A percentile compares a stretch with the other conserved stretches of the same genome.
Conservation (phyloP, 2,113 vertebrate species). For the Dolichotis patagonum region DNA sequence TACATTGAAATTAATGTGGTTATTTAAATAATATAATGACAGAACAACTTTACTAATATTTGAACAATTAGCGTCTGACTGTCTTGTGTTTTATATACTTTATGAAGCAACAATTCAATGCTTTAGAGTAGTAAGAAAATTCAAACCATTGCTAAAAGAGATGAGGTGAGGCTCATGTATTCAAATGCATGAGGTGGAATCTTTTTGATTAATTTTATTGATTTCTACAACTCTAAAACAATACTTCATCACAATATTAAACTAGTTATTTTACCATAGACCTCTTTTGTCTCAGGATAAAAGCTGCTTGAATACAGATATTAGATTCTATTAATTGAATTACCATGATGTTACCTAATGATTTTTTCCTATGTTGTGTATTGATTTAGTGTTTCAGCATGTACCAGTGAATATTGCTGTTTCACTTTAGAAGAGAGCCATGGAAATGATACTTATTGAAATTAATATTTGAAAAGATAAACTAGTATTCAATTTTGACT, state of each 20-base stretch:
- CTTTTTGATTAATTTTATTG: background rate
- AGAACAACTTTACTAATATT: constrained; percentile 3
- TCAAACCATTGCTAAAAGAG: background rate
- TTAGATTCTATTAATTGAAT: background rate
- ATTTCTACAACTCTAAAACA: background rate
- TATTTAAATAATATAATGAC: constrained; percentile 37
- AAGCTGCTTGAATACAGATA: background rate
- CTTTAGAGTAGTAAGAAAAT: constrained; percentile 26
- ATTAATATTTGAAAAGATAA: constrained; percentile 56
- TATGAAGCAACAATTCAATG: background rate
- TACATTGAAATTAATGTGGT: background rate
- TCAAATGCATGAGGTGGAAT: constrained; percentile 47
- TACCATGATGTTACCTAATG: background rate
- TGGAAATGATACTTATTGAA: background rate
- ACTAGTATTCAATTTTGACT: constrained; percentile 49
- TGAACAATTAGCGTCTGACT: background rate
- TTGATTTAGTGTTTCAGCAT: background rate
- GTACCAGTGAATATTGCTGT: background rate
- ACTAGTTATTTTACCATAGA: background rate
- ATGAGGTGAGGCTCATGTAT: background rate
- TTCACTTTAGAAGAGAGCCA: background rate
- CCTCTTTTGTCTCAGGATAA: background rate
- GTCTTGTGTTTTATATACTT: background rate
- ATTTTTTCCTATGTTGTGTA: background rate
- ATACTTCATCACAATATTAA: background rate